Percentiles rank a stretch among this genome's conserved stretches.
Evolutionary conservation across 2,113 vertebrate species (phyloP).

Genomic region (Carlito syrichta): DNA sequence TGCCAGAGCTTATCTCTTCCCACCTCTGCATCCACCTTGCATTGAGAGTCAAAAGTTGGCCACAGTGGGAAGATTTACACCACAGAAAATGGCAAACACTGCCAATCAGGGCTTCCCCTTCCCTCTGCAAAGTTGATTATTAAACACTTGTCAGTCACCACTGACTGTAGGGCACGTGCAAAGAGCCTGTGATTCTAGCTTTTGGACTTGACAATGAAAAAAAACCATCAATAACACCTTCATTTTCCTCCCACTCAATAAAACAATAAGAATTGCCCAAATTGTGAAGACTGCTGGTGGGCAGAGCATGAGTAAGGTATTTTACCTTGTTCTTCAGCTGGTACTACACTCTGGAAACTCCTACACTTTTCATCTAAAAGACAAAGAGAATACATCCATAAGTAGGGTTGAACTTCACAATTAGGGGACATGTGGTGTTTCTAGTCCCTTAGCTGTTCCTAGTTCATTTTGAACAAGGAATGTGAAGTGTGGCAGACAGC

Average conservation of each 20-base stretch:
- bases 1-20: background rate
- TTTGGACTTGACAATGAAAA: background rate
- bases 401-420: background rate
- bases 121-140: accelerated
- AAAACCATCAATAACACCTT: background rate
- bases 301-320: background rate
- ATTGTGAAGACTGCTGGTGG: background rate
- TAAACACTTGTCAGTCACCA: background rate
- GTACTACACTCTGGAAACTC: conserved; percentile 90
- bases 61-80: background rate
- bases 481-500: no score
- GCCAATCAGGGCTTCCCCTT: background rate
- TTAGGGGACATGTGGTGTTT: background rate
- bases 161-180: background rate
- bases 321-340: conserved; percentile 91
- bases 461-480: background rate
- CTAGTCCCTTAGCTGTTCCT: background rate
- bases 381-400: background rate
- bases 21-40: accelerated
- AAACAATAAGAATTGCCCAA: background rate
- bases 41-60: background rate
- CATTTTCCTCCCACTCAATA: background rate
- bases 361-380: conserved; percentile 91
- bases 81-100: background rate
- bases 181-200: background rate